Evolutionary conservation across 2,797 vertebrate species (phyloP), one percentile per base, ranked within the genome.

Genomic region (Pteronotus mesoamericanus): DNA sequence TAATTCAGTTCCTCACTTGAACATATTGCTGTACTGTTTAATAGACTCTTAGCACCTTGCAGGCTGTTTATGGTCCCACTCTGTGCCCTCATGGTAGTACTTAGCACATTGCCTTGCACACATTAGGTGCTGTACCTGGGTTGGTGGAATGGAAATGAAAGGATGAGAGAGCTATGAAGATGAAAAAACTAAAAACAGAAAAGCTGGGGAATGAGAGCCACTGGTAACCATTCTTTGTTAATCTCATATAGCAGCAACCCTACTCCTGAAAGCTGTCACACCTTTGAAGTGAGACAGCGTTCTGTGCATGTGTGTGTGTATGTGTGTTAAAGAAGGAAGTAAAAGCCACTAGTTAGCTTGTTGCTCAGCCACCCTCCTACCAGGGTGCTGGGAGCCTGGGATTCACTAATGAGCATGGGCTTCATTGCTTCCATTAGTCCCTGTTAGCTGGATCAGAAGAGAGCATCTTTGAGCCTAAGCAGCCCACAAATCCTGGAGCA

Each of bases 401-500:
- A 98, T 98, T 98, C 98, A 98, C 98, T 99, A 99, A 98, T 98
- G 98, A 99, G 97, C 97, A 92, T 98, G 97, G 97, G 97, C 98
- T 98, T 99, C 78, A 98, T 98, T 99, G 98, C 98, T 98, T 98
- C 97, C 98, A 98, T 97, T 98, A 98, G 98, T 98, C 97, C 96
- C 96, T 95, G 98, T 98, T 98, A 98, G 99, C 98, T 98, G 98
- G 97, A 91, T 98, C 95, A 89, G 94, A 97, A 98, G 98, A 99
- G 98, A 98, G 98, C 95, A 97, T 98, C 98, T 98, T 92, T 90
- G 94, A 98, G 98, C 98, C 98, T 98, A 97, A 96, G 98, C 93
- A 95, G 97, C 97, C 97, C 98, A 98, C 98, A 98, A 98, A 97
- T 96, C 97, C 98, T 98, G 98, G 98, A 99, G 99, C 98, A 98